These are phyloP conservation scores for Picus viridis DNA, from an alignment of 2,797 vertebrate species.

Conservation along the genomic window DNA sequence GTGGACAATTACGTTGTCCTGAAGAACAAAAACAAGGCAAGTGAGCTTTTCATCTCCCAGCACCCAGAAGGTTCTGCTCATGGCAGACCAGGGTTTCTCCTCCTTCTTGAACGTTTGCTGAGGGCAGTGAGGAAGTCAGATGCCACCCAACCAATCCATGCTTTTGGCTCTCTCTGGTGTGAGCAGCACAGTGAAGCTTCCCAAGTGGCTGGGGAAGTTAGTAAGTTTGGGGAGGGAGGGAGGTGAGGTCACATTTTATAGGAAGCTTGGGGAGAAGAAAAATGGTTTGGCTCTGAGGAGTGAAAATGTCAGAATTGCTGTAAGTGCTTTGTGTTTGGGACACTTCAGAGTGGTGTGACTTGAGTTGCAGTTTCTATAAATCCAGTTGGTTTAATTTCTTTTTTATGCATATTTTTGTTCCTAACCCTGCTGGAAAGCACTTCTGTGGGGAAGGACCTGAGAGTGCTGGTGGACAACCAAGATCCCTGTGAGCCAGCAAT, in stretches of 20 bases:
- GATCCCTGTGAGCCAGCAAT: no score
- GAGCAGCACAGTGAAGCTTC: not conserved
- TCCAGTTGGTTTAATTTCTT: not conserved
- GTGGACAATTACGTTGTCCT: constrained; percentile 80
- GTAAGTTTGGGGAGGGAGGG: no score
- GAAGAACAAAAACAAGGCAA: constrained; percentile 82
- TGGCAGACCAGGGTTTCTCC: not conserved
- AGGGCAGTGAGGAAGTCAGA: not conserved
- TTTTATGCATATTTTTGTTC: not conserved
- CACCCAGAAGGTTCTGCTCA: not conserved
- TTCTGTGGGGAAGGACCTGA: no score
- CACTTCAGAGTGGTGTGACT: not conserved
- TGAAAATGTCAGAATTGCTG: not conserved
- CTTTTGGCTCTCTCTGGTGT: not conserved
- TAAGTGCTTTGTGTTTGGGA: not conserved
- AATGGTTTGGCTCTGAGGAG: fast-evolving
- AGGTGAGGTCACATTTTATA: not conserved
- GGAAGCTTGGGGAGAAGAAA: not conserved
- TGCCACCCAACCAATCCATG: not conserved
- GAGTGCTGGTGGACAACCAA: no score
- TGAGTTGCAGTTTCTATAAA: not conserved
- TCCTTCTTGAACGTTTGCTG: no score
- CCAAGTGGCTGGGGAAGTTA: not conserved
- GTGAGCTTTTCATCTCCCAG: not conserved
- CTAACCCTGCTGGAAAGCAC: no score